Conservation (phyloP, 2,888 invertebrate genomes). For the Anoncus sp. region DNA sequence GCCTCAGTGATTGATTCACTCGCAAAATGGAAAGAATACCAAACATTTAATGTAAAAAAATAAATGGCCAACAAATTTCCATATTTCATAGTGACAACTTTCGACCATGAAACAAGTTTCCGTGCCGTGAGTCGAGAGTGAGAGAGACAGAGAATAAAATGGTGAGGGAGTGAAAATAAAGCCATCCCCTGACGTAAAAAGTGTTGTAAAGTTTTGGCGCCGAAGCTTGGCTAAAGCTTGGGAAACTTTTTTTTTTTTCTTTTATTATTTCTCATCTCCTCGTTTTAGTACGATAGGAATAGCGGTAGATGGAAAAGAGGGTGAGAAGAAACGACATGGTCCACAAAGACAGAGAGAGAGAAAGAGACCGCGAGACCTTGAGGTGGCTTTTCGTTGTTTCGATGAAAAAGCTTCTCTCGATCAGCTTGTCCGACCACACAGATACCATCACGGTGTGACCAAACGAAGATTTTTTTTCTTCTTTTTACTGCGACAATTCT, state of each 20-base stretch:
- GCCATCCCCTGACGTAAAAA: constrained; percentile 22
- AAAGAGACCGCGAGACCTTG: constrained; percentile 20
- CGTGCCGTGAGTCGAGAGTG: neutral
- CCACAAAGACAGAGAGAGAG: neutral
- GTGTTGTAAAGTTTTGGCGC: constrained; percentile 21
- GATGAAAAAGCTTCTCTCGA: constrained; percentile 42
- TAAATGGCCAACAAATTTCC: neutral
- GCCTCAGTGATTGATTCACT: too few relatives aligned
- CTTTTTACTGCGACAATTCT: neutral
- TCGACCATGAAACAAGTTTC: constrained; percentile 1
- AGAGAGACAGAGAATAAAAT: too few relatives aligned
- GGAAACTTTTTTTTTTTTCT: constrained; percentile 43
- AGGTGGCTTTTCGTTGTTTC: constrained; percentile 45
- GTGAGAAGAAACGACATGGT: neutral
- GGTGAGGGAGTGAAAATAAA: constrained; percentile 27
- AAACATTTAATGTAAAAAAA: neutral
- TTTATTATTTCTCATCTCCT: constrained; percentile 25
- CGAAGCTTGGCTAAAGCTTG: constrained; percentile 14
- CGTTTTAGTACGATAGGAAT: neutral
- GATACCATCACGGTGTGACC: constrained; percentile 1
- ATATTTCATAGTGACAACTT: neutral
- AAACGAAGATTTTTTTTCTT: constrained; percentile 13
- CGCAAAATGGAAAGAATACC: too few relatives aligned
- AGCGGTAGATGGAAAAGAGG: neutral
- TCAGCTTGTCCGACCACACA: constrained; percentile 5